Conservation (phyloP, 2,888 invertebrate species). For the Frankliniella intonsa region DNA sequence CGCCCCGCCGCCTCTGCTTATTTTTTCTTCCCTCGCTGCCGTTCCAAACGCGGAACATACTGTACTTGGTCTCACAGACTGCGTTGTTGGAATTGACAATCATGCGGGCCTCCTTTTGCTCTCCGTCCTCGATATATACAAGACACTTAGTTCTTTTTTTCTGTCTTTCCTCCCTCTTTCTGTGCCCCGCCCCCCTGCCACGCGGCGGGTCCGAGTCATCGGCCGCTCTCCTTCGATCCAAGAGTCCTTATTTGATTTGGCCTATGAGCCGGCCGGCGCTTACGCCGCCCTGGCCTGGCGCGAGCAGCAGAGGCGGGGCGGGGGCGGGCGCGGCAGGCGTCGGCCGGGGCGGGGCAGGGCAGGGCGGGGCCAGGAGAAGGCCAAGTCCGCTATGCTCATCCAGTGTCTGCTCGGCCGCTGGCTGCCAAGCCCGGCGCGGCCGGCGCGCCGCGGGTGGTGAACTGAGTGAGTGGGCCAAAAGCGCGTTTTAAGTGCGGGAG, state of each 20-base stretch:
- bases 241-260: conserved; percentile 13
- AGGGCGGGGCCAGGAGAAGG: neutral
- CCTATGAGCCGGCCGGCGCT: neutral
- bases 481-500: too few relatives aligned
- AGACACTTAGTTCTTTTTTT: conserved; percentile 8
- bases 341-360: neutral
- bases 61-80: conserved; percentile 24
- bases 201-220: neutral
- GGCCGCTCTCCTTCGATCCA: neutral
- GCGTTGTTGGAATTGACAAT: conserved; percentile 12
- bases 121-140: neutral
- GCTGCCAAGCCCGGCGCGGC: neutral
- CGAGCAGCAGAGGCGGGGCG: neutral
- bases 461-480: too few relatives aligned
- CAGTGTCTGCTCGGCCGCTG: neutral
- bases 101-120: conserved; percentile 12
- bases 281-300: neutral
- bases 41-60: conserved; percentile 18
- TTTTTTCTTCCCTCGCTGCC: neutral
- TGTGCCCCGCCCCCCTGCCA: neutral
- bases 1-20: neutral
- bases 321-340: neutral
- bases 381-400: neutral
- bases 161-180: neutral
- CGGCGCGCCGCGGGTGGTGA: too few relatives aligned